These are phyloP conservation scores for Cacoxenus indagator DNA, from an alignment of 2,888 invertebrate species.

Conservation along the genomic window DNA sequence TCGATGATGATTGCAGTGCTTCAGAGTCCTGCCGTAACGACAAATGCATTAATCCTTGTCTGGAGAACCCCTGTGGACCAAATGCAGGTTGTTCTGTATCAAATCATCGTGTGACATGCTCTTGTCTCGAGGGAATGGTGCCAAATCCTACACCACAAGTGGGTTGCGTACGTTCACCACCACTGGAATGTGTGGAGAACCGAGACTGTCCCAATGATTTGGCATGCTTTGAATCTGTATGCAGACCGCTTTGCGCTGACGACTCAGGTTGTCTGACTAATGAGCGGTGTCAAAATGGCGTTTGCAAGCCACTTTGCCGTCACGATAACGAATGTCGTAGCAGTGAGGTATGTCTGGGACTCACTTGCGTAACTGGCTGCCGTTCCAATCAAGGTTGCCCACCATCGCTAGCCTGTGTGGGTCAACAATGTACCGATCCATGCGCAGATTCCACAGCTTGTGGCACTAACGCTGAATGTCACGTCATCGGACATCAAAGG, in stretches of 20 bases:
- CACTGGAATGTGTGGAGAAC: conserved; percentile 81
- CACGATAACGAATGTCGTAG: conserved; percentile 88
- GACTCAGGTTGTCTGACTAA: conserved; percentile 85
- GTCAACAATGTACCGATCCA: conserved; percentile 84
- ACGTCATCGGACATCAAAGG: conserved; percentile 79
- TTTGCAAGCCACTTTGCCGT: conserved; percentile 87
- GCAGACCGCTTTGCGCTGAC: conserved; percentile 83
- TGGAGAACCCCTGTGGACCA: conserved; percentile 84
- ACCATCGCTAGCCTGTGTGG: conserved; percentile 79
- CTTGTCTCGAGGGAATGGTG: conserved; percentile 83
- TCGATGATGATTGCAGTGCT: conserved; percentile 88
- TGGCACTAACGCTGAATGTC: conserved; percentile 86
- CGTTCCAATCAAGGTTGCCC: conserved; percentile 85
- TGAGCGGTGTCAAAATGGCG: conserved; percentile 78
- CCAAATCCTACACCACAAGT: conserved; percentile 90
- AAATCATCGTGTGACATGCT: conserved; percentile 85
- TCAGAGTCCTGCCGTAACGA: conserved; percentile 87
- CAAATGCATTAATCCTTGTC: conserved; percentile 84
- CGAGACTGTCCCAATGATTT: conserved; percentile 81
- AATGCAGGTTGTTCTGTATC: conserved; percentile 85
- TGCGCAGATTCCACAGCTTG: conserved; percentile 84
- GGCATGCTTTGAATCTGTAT: conserved; percentile 81
- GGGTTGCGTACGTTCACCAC: conserved; percentile 87
- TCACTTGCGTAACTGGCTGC: conserved; percentile 85
- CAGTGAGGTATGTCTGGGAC: conserved; percentile 87